phyloP scores from a whole-genome alignment of 2,888 invertebrate species.

The Brachynemurus nebulosus region DNA sequence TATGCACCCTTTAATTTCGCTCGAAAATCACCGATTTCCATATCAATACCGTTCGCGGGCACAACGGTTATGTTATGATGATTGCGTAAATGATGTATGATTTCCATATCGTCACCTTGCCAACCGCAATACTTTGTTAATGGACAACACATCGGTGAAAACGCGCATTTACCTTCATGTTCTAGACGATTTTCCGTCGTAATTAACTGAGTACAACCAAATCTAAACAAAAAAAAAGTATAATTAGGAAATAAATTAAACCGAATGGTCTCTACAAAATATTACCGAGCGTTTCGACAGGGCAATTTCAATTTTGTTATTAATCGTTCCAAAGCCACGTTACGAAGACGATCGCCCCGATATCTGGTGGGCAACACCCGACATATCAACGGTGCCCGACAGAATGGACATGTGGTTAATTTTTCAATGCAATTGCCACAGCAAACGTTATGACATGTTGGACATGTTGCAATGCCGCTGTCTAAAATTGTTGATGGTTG shows the following conservation, averaged over 20 bases:
- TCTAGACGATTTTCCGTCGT: slow-evolving; percentile 16
- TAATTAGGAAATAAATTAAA: slow-evolving; percentile 4
- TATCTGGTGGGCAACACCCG: neutral
- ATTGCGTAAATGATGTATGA: slow-evolving; percentile 18
- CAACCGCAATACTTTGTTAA: slow-evolving; percentile 15
- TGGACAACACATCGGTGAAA: slow-evolving; percentile 17
- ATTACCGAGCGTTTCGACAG: slow-evolving; percentile 22
- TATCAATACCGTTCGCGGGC: slow-evolving; percentile 17
- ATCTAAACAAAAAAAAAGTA: no score
- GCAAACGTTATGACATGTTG: slow-evolving; percentile 22
- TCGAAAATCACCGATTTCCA: slow-evolving; percentile 20
- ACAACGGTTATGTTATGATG: slow-evolving; percentile 19
- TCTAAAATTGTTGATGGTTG: slow-evolving; percentile 5
- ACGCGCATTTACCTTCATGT: slow-evolving; percentile 20
- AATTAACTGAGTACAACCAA: slow-evolving; percentile 18
- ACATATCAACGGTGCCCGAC: slow-evolving; percentile 15
- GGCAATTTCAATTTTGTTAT: slow-evolving; percentile 20
- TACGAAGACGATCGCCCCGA: slow-evolving; percentile 17
- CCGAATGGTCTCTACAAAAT: neutral
- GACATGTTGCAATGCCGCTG: slow-evolving; percentile 19
- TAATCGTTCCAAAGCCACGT: slow-evolving; percentile 22
- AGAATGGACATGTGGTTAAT: slow-evolving; percentile 22
- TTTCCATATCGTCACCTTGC: slow-evolving; percentile 15
- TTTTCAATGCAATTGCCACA: slow-evolving; percentile 19
- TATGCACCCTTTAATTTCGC: slow-evolving; percentile 12